A percentile compares a stretch with the other conserved stretches of the same genome.
Conservation (phyloP, 2,888 invertebrate genomes). For the Seira ritae region DNA sequence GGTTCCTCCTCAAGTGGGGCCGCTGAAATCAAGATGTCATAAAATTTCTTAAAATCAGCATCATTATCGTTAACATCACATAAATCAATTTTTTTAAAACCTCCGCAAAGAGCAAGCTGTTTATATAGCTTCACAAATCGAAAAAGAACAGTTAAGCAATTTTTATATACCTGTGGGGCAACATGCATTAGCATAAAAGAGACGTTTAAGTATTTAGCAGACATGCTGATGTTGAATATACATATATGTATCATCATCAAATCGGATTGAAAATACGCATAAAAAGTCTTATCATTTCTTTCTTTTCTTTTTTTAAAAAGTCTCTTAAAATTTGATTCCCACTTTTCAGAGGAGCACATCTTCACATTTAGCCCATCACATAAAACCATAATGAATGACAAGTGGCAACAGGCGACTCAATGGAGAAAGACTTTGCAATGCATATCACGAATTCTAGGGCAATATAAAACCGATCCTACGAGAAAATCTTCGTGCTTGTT, state of each 20-base stretch:
- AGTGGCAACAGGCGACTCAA: conserved; percentile 14
- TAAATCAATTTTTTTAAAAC: neutral
- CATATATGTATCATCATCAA: too few species aligned
- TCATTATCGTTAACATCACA: neutral
- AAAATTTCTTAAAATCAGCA: conserved; percentile 3
- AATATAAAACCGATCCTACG: conserved; percentile 31
- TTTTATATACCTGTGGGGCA: neutral
- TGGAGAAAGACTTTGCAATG: neutral
- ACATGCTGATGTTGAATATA: too few species aligned
- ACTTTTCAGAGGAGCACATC: too few species aligned
- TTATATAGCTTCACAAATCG: too few species aligned
- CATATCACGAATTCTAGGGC: conserved; percentile 50
- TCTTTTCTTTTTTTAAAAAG: neutral
- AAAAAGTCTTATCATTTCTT: neutral
- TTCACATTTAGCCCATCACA: too few species aligned
- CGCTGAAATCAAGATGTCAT: neutral
- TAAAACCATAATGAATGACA: neutral
- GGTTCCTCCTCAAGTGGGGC: neutral
- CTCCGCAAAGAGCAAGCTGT: neutral
- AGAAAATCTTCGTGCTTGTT: neutral
- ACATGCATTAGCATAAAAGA: too few species aligned
- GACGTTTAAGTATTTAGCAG: too few species aligned
- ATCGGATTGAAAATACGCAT: neutral
- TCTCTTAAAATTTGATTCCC: neutral
- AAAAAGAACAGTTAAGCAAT: conserved; percentile 5